Evolutionary conservation across 2,113 vertebrate genomes (phyloP), one percentile per base, ranked within the genome.

Genomic region (Aleadryas rufinucha): DNA sequence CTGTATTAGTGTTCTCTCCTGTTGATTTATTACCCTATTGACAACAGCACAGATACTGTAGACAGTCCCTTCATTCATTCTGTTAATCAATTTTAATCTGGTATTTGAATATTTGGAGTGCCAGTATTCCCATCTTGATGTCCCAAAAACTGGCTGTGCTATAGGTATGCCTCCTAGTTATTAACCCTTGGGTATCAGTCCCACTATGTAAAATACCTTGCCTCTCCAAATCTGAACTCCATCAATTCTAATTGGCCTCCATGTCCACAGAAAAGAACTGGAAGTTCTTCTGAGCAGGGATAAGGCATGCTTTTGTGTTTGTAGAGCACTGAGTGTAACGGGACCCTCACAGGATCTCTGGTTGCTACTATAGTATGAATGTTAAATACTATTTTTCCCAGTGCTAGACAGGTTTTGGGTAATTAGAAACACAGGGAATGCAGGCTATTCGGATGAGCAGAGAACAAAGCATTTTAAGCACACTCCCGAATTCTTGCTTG

Each of bases 21-120:
- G 63, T 90, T 97, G 95, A 97, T 97, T 97, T 97, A 97, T 96
- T 97, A 94, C 84, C 80, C 90, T 95, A 82, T 87, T 94, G 96
- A 94, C 83, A 95, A 64, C 93, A 96, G 94, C 86, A 93, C 56
- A 85, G 57, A 52, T 35, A 15, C 74, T 78, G 77, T 49, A 97
- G 95, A 84, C 68, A 83, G 59, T 88, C 74, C 45, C 22, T 77
- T 96, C 74, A 85, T 95, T 96, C 80, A 61, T 97, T 97, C 84
- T 95, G 78, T 94, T 97, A 53, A 97, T 96, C 85, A 96, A 66
- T 97, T 97, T 96, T 95, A 91, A 93, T 97, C 82, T 96, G 81
- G n/a, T 91, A 91, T 96, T 97, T 95, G 96, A 96, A 95, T 96
- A 97, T 93, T 97, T 86, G 66, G 56, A 96, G 87, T 94, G 54